phyloP scores from a whole-genome alignment of 2,113 vertebrate genomes.

The Psilopogon haemacephalus region DNA sequence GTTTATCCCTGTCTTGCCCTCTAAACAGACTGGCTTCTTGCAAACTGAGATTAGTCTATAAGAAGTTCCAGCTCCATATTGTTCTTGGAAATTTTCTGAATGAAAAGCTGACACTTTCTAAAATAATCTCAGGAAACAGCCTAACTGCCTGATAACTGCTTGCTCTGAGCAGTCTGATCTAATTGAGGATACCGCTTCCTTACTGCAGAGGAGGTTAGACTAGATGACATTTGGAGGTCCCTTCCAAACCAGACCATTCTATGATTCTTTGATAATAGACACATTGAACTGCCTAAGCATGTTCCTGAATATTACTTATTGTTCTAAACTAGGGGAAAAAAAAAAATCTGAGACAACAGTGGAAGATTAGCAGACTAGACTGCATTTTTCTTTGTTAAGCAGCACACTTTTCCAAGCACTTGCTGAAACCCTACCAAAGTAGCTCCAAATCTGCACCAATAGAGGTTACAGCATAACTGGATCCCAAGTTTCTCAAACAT shows the following conservation, averaged over 20 bases:
- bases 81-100: background rate
- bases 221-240: no score
- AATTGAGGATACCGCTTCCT: no score
- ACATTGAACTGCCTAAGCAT: background rate
- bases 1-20: background rate
- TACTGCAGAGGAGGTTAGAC: no score
- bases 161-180: no score
- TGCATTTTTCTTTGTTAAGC: conserved; percentile 11
- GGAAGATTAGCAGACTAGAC: background rate
- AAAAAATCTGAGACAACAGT: background rate
- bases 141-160: background rate
- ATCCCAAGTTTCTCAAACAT: conserved; percentile 18
- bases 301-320: background rate
- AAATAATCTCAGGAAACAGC: background rate
- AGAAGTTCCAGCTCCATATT: background rate
- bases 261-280: background rate
- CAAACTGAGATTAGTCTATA: background rate
- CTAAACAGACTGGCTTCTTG: background rate
- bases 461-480: background rate
- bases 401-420: background rate
- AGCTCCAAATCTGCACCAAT: background rate
- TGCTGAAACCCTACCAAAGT: background rate
- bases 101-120: background rate
- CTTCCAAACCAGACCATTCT: no score
- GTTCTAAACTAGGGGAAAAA: background rate